These are phyloP conservation scores for Octodonta nipae DNA, from an alignment of 2,888 invertebrate genomes.

Conservation along the genomic window DNA sequence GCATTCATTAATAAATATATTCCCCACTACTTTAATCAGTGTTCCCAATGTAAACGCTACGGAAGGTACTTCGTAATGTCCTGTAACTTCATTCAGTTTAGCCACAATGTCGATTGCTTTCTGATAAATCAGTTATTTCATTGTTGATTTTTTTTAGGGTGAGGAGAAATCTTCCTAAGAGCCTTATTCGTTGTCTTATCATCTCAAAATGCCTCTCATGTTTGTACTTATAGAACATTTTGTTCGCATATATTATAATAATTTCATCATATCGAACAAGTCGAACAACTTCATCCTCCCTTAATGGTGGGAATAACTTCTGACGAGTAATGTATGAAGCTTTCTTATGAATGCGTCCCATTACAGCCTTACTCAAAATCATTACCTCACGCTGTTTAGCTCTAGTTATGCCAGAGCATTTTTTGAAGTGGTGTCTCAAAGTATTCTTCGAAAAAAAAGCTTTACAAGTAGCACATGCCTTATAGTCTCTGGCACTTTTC, in stretches of 20 bases:
- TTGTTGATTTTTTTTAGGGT: constrained; percentile 7
- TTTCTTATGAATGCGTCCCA: constrained; percentile 4
- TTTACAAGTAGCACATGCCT: constrained; percentile 6
- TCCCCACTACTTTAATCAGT: constrained; percentile 11
- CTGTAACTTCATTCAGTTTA: constrained; percentile 8
- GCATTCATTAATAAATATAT: constrained; percentile 6
- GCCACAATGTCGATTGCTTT: constrained; percentile 13
- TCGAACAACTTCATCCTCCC: no score
- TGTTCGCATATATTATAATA: constrained; percentile 7
- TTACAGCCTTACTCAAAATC: constrained; percentile 5
- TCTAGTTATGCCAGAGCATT: no score
- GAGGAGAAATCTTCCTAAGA: constrained; percentile 13
- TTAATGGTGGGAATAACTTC: constrained; percentile 6
- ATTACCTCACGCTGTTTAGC: constrained; percentile 3
- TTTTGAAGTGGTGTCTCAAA: constrained; percentile 7
- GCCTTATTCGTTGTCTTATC: constrained; percentile 14
- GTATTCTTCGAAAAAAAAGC: constrained; percentile 7
- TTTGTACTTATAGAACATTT: constrained; percentile 10
- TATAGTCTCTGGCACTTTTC: constrained; percentile 4
- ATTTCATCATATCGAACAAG: constrained; percentile 9
- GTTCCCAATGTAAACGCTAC: constrained; percentile 14
- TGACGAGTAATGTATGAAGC: constrained; percentile 6
- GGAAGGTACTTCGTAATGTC: constrained; percentile 11
- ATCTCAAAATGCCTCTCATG: constrained; percentile 12
- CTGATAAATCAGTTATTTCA: constrained; percentile 11